Evolutionary conservation across 2,797 vertebrate species (phyloP).

Genomic region (Podargus strigoides): DNA sequence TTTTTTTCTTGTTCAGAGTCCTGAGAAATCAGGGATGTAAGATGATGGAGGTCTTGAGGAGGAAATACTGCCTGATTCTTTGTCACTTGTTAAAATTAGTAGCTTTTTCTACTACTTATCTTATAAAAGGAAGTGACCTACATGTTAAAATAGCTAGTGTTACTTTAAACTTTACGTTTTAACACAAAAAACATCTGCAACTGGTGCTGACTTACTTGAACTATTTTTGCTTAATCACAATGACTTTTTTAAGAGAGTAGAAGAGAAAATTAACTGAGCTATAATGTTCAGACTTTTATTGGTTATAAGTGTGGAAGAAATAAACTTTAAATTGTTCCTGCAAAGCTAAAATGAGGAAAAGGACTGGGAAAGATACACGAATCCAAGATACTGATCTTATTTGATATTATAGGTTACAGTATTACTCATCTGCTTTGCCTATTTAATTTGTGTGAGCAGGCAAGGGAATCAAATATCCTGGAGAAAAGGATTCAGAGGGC

Average conservation of each 20-base stretch:
- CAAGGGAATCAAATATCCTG: constrained; percentile 21
- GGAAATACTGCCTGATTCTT: not conserved
- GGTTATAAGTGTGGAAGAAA: not conserved
- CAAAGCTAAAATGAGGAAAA: not conserved
- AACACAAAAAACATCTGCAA: not conserved
- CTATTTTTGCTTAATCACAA: not conserved
- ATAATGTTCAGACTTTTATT: not conserved
- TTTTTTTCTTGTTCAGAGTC: not conserved
- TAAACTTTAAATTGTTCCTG: not conserved
- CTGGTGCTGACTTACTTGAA: not conserved
- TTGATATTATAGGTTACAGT: not conserved
- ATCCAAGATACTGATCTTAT: not conserved
- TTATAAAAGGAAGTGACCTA: not conserved
- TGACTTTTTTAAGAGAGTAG: not conserved
- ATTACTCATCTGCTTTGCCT: not conserved
- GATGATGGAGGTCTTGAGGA: not conserved
- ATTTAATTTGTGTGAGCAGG: not conserved
- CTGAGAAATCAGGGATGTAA: not conserved
- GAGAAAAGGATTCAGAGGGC: not conserved
- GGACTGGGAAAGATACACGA: not conserved
- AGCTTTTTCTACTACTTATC: not conserved
- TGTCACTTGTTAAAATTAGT: not conserved
- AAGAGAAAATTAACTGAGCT: not conserved
- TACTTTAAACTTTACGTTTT: not conserved
- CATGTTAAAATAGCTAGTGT: not conserved